Evolutionary conservation across 2,797 vertebrate species (phyloP).

Genomic region (Anabas testudineus): DNA sequence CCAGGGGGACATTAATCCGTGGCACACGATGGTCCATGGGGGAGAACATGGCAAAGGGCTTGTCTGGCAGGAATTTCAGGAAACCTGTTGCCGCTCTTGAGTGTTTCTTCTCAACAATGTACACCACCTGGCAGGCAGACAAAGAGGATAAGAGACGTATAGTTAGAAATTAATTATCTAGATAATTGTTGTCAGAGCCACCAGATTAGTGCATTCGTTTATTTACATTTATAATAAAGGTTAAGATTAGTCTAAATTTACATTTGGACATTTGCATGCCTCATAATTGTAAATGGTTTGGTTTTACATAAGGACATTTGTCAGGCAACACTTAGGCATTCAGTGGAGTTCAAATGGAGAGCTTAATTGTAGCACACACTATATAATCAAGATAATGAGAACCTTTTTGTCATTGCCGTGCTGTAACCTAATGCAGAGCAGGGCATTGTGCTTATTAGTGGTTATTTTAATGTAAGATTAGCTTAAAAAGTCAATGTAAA

Average conservation of each 20-base stretch:
- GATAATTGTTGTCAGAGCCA: not conserved
- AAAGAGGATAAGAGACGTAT: not conserved
- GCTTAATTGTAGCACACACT: not conserved
- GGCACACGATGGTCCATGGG: constrained; percentile 96
- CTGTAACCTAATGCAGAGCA: not conserved
- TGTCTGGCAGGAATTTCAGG: constrained; percentile 92
- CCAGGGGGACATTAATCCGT: constrained; percentile 89
- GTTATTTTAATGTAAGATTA: not conserved
- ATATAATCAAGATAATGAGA: not conserved
- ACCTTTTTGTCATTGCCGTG: not conserved
- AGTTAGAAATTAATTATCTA: not conserved
- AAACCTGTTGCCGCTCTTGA: constrained; percentile 93
- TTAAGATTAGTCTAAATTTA: not conserved
- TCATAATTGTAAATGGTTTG: not conserved
- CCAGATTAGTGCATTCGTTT: not conserved
- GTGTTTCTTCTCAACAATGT: constrained; percentile 94
- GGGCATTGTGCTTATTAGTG: too few species aligned
- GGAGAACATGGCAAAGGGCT: constrained; percentile 93
- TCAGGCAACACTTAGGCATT: not conserved
- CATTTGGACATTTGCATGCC: too few species aligned
- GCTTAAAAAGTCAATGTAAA: rapidly evolving
- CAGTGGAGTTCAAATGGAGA: not conserved
- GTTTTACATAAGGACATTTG: not conserved
- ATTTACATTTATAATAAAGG: not conserved
- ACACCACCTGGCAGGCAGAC: constrained; percentile 88